A percentile compares a stretch with the other conserved stretches of the same genome.
phyloP scores from a whole-genome alignment of 2,113 vertebrate species.

The Beaufortia kweichowensis region DNA sequence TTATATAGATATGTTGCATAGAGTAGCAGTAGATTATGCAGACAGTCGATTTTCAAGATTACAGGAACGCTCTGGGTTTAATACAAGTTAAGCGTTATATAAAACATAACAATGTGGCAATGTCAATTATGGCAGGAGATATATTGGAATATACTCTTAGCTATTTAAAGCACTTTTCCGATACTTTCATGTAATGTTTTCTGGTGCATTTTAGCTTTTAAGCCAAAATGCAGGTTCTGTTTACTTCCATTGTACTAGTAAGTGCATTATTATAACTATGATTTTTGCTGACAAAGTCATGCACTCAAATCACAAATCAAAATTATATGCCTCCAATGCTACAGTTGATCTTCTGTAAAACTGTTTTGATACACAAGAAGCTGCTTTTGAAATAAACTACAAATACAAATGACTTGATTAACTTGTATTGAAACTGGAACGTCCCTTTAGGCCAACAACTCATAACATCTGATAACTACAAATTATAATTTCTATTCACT shows the following conservation, averaged over 20 bases:
- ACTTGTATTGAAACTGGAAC: not conserved
- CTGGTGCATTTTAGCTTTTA: too few species aligned
- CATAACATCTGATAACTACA: not conserved
- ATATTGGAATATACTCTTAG: not conserved
- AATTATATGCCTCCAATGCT: too few species aligned
- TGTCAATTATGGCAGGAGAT: not conserved
- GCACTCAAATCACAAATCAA: too few species aligned
- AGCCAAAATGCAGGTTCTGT: too few species aligned
- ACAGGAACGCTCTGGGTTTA: not conserved
- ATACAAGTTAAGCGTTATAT: not conserved
- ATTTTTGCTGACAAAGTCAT: too few species aligned
- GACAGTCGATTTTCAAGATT: not conserved
- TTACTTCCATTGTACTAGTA: too few species aligned
- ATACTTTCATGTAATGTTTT: too few species aligned
- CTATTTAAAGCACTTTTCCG: not conserved
- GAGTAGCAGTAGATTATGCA: not conserved
- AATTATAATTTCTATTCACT: not conserved
- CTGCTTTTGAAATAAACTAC: too few species aligned
- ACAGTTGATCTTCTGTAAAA: too few species aligned
- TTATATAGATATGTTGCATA: constrained; percentile 12
- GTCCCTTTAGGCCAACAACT: not conserved
- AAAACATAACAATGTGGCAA: not conserved
- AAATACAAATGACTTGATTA: too few species aligned
- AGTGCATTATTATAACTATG: too few species aligned
- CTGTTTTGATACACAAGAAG: too few species aligned